phyloP scores from a whole-genome alignment of 1,140 invertebrate species.

The Campoletis sonorensis region DNA sequence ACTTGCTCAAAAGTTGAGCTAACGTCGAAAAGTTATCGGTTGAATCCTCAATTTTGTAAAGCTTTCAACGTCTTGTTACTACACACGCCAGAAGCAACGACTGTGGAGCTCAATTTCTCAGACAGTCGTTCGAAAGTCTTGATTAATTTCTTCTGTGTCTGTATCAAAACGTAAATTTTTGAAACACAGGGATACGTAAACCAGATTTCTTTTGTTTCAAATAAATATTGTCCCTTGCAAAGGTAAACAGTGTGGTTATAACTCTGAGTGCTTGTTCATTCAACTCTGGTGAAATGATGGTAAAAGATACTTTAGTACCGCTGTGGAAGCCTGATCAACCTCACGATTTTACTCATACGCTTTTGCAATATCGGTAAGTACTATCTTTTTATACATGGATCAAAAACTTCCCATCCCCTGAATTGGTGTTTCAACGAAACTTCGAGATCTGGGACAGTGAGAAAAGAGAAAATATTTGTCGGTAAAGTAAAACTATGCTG shows the following conservation, averaged over 20 bases:
- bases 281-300: neutral
- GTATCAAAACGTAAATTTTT: neutral
- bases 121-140: neutral
- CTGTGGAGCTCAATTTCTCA: neutral
- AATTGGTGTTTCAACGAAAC: constrained; percentile 11
- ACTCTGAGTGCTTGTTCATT: neutral
- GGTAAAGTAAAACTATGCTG: constrained; percentile 20
- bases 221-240: neutral
- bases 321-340: neutral
- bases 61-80: neutral
- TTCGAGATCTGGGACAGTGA: constrained; percentile 8
- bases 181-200: neutral
- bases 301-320: neutral
- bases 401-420: neutral
- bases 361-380: constrained; percentile 48
- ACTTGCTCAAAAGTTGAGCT: neutral
- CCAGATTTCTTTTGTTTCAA: neutral
- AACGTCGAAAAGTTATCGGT: neutral
- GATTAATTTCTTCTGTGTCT: neutral
- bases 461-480: neutral
- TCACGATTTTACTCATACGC: constrained; percentile 26
- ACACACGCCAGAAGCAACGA: neutral
- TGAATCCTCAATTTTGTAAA: constrained; percentile 1
- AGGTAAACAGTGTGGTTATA: neutral
- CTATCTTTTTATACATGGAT: constrained; percentile 41